Conservation (phyloP, 2,113 vertebrate genomes). For the Alethe castanea region DNA sequence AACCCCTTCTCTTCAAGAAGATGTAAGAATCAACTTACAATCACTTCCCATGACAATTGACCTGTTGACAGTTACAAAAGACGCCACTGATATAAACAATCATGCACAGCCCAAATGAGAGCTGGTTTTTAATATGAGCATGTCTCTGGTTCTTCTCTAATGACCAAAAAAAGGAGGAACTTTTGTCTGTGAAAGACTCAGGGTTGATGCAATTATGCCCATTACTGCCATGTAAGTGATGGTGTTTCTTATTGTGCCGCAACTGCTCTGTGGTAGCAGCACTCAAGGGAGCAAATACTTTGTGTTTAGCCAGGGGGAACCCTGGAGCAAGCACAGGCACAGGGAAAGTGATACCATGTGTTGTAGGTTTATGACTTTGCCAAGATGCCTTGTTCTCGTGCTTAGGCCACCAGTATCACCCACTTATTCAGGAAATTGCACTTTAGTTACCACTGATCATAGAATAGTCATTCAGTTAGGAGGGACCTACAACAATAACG, state of each 20-base stretch:
- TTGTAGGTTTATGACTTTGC: not conserved
- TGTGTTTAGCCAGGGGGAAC: not conserved
- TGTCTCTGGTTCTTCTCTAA: not conserved
- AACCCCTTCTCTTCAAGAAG: not conserved
- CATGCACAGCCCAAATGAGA: not conserved
- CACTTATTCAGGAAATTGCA: not conserved
- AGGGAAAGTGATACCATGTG: fast-evolving
- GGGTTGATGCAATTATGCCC: not conserved
- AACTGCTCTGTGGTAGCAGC: not conserved
- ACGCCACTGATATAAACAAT: not conserved
- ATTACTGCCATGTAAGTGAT: not conserved
- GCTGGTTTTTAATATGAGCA: fast-evolving
- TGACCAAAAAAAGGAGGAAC: not conserved
- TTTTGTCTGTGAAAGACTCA: not conserved
- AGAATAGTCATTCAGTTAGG: not conserved
- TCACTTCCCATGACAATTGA: not conserved
- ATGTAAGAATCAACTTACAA: not conserved
- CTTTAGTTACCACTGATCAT: not conserved
- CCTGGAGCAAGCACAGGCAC: not conserved
- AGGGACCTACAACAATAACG: not conserved
- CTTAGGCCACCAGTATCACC: not conserved
- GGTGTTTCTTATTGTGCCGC: not conserved
- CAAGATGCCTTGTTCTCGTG: not conserved
- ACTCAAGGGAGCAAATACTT: not conserved
- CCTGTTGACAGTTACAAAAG: not conserved